Evolutionary conservation across 2,888 invertebrate genomes (phyloP).

Genomic region (Rotaria sp.): DNA sequence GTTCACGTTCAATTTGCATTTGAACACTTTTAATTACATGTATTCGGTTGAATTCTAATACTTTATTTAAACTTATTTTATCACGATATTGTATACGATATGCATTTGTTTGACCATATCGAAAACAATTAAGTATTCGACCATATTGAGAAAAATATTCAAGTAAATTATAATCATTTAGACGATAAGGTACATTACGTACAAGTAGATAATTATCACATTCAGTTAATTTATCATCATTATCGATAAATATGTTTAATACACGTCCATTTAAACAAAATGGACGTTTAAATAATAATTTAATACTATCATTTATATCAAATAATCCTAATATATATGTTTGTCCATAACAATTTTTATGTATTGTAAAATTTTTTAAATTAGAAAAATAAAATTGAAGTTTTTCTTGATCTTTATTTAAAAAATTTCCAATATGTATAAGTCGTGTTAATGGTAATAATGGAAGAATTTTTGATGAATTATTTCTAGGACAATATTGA

Average conservation of each 20-base stretch:
- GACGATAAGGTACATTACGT: neutral
- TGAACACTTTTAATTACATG: neutral
- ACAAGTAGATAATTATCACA: neutral
- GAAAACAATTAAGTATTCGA: neutral
- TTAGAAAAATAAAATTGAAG: neutral
- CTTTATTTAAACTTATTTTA: neutral
- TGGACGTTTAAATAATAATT: neutral
- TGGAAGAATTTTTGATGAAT: neutral
- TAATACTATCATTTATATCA: neutral
- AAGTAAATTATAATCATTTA: neutral
- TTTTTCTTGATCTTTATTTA: neutral
- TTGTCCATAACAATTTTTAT: neutral
- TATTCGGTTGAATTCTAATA: neutral
- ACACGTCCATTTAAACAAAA: neutral
- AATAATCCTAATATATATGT: neutral
- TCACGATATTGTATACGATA: slow-evolving; percentile 22
- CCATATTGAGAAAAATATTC: neutral
- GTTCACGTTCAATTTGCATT: neutral
- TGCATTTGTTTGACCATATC: neutral
- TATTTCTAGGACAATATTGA: neutral
- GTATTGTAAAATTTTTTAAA: neutral
- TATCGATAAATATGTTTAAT: neutral
- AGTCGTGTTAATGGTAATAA: neutral
- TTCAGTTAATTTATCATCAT: neutral
- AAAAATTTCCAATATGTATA: neutral